Base-by-base conservation (phyloP, 64 coral and sea anemone genomes). In the Astreopora myriophthalma region DNA sequence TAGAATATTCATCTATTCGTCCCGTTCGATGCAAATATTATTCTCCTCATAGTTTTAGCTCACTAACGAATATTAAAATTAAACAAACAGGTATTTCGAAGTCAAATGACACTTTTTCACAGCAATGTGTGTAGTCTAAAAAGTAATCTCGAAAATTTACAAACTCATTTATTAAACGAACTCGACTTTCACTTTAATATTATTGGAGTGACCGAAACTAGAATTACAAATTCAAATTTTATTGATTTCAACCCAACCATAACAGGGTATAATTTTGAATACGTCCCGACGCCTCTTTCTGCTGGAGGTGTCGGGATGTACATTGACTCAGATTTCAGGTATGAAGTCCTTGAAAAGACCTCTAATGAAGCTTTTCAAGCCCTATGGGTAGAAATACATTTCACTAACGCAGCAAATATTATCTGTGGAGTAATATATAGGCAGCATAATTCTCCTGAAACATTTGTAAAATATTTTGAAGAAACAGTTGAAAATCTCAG, bases 351-450 rank as follows among this genome's bases (percentile, higher is more conserved):
- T 5, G 80, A 85, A 33, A 66, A 65, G 57, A 83, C 79, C 13
- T 83, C 79, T 23, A 83, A 83, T 34, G 57, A 83, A 30, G 31
- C 79, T 26, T 83, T 83, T 83, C 79, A 83, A 83, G 12, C 79
- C 17, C 29, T 83, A 28, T 83, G 79, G 79, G 17, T 76, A 14
- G 74, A 76, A 44, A 76, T 76, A 12, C 34, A 76, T 14, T 40
- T 33, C 22, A 42, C 5, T 39, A 76, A 36, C 31, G 42, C 22
- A 76, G 42, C 35, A 19, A 76, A 76, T 34, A 76, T 76, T 39
- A 19, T 38, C 17, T 85, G 82, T 85, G 82, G 57, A 23, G 62
- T 36, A 13, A 68, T 85, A 6, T 85, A 85, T 38, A 76, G 74
- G 34, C 74, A 76, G 74, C 74, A 76, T 24, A 33, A 27, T 16